Evolutionary conservation across 2,888 invertebrate species (phyloP), one percentile per base, ranked within the genome.

Genomic region (Phortica okadai): DNA sequence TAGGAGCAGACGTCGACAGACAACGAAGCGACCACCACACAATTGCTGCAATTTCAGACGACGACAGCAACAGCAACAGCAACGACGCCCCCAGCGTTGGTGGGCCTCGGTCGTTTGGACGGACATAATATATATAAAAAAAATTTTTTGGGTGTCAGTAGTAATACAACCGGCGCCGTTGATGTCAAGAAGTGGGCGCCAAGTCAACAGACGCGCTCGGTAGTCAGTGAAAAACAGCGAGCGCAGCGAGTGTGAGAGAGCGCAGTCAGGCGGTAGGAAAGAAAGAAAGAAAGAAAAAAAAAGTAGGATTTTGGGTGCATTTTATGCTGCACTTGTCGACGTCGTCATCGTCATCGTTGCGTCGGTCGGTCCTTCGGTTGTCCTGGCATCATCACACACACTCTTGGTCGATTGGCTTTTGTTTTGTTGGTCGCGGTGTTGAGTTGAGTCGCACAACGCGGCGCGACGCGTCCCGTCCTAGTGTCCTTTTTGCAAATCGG

Each of bases 111-210:
- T 85, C 14, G 14, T 62, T 62, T 25, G 44, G 66, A 14, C 66
- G 66, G 42, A 14, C 50, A 50, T 50, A 14, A 8, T 5, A 11
- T 50, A 14, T 2, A 11, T 0, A 21, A 21, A 21, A 21, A 21
- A 21, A 11, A 86, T 85, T 87, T 85, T 67, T 73, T 74, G 64
- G 73, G 70, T 70, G 42, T 69, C 74, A 75, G 74, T 74, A 76
- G 73, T 75, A 54, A 80, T 59, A 78, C 77, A 50, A 76, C 75
- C 74, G 77, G 56, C 72, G 59, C 77, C 50, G 58, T 75, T 54
- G 66, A 50, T 8, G 50, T 11, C 50, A 73, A 73, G 76, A 50
- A 69, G 56, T 73, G 80, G 76, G 78, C 72, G 78, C 73, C 77
- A 45, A 10, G 21, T 7, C 25, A 25, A 62, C 56, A 56, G 16